Conservation (phyloP, 2,113 vertebrate species). For the Paramormyrops kingsleyae region DNA sequence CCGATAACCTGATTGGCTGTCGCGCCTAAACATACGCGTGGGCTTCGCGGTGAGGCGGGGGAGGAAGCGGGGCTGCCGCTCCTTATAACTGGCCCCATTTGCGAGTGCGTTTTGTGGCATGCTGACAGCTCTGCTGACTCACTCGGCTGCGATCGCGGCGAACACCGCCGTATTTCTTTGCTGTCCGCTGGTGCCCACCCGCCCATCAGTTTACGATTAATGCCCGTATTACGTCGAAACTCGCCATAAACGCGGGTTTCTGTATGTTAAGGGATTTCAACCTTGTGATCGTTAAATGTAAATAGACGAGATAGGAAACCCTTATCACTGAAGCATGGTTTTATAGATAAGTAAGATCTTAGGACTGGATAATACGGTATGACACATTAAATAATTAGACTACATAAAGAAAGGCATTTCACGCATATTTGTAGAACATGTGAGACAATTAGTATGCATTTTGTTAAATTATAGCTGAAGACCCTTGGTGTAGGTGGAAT, state of each 20-base stretch:
- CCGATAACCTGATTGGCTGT: not conserved
- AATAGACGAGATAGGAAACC: not conserved
- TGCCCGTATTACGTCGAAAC: not conserved
- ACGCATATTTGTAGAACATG: not conserved
- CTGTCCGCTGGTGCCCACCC: not conserved
- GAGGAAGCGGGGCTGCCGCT: not conserved
- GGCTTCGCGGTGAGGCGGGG: not conserved
- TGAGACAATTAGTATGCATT: not conserved
- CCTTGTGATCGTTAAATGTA: not conserved
- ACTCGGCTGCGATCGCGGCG: not conserved
- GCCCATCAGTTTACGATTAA: not conserved
- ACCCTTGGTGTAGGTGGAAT: not conserved
- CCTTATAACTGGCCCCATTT: not conserved
- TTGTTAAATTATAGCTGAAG: not conserved
- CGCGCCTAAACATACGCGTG: not conserved
- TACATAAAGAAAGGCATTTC: not conserved
- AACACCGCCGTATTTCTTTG: not conserved
- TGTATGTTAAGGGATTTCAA: not conserved
- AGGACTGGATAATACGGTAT: not conserved
- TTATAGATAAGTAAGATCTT: not conserved
- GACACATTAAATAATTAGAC: not conserved
- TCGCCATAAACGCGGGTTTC: not conserved
- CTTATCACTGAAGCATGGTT: not conserved
- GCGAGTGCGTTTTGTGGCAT: not conserved
- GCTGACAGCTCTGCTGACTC: constrained; percentile 14